Evolutionary conservation across 2,888 invertebrate species (phyloP).

Genomic region (Drosophila barbarae): DNA sequence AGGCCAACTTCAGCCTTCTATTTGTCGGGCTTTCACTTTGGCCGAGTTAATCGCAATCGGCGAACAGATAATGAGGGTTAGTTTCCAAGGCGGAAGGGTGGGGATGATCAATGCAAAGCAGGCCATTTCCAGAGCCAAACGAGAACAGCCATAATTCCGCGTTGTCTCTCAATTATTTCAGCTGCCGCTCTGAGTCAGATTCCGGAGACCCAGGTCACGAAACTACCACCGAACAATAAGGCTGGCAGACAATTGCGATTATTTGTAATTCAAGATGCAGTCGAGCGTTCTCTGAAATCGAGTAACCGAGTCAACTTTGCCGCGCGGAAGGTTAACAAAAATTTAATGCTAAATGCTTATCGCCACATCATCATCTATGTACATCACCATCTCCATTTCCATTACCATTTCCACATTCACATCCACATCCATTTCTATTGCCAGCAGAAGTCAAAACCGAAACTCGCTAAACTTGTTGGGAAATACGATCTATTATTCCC

Average conservation of each 20-base stretch:
- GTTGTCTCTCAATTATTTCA: slow-evolving; percentile 78
- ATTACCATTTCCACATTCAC: slow-evolving; percentile 38
- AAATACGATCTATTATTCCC: slow-evolving; percentile 64
- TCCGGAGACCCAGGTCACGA: slow-evolving; percentile 6
- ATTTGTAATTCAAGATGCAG: slow-evolving; percentile 78
- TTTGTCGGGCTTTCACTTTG: slow-evolving; percentile 65
- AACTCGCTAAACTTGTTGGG: slow-evolving; percentile 76
- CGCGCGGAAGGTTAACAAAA: slow-evolving; percentile 68
- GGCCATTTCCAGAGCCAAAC: slow-evolving; percentile 19
- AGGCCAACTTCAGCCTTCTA: slow-evolving; percentile 36
- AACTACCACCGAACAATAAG: slow-evolving; percentile 27
- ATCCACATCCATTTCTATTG: slow-evolving; percentile 9
- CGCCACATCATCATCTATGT: slow-evolving; percentile 47
- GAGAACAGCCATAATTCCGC: slow-evolving; percentile 61
- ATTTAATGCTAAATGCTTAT: slow-evolving; percentile 71
- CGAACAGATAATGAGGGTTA: slow-evolving; percentile 63
- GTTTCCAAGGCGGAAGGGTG: slow-evolving; percentile 35
- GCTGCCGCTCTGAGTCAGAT: slow-evolving; percentile 60
- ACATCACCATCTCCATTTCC: slow-evolving; percentile 17
- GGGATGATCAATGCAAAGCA: slow-evolving; percentile 32
- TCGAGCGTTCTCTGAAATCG: slow-evolving; percentile 75
- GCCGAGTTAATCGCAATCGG: slow-evolving; percentile 72
- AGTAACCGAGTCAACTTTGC: slow-evolving; percentile 64
- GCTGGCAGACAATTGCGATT: slow-evolving; percentile 73
- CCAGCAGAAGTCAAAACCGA: slow-evolving; percentile 70